phyloP scores from a whole-genome alignment of 2,797 vertebrate genomes.

The Emys orbicularis region DNA sequence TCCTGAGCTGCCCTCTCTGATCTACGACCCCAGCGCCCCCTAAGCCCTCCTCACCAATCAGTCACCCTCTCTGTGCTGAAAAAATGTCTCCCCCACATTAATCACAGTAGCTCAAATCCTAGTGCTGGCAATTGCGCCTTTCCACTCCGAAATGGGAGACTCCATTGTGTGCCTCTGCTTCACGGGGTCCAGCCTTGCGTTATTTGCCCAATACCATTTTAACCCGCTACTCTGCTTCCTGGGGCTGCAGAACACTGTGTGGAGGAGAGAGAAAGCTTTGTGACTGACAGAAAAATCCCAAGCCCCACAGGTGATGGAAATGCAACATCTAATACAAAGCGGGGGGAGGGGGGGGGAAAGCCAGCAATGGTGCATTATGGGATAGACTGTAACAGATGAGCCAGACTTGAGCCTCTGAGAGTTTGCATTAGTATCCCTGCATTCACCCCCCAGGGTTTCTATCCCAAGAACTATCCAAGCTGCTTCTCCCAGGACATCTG shows the following conservation, averaged over 20 bases:
- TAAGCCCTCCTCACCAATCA: background rate
- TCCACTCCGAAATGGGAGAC: background rate
- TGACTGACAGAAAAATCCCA: background rate
- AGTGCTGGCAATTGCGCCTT: background rate
- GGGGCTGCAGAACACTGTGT: background rate
- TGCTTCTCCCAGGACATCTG: conserved; percentile 62
- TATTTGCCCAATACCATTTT: background rate
- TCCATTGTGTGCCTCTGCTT: background rate
- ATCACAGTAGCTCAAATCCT: background rate
- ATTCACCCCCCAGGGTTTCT: conserved; percentile 41
- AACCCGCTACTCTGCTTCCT: background rate
- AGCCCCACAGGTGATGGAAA: background rate
- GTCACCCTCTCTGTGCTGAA: background rate
- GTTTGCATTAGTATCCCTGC: background rate
- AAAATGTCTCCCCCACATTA: background rate
- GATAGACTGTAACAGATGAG: background rate
- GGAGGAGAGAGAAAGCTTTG: background rate
- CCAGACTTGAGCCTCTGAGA: background rate
- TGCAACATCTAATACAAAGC: background rate
- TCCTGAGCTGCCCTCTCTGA: background rate
- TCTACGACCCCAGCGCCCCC: too few relatives aligned
- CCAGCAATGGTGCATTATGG: background rate
- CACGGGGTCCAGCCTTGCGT: background rate
- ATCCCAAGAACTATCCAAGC: conserved; percentile 46
- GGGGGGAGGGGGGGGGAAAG: background rate